These are phyloP conservation scores for Furcula furcula DNA, from an alignment of 2,888 invertebrate species.

Conservation along the genomic window DNA sequence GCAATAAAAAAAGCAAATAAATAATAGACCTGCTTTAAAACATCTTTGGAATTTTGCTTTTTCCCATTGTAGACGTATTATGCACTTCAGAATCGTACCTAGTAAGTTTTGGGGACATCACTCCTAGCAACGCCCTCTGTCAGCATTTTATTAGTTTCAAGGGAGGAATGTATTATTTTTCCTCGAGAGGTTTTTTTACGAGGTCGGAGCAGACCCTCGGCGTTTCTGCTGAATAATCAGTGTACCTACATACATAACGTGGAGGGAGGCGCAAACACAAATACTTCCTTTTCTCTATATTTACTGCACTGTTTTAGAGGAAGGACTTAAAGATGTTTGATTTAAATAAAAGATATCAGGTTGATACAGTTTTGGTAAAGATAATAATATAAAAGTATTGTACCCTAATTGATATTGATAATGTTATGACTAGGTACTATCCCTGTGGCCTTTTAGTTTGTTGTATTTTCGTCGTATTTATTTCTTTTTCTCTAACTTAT, in stretches of 20 bases:
- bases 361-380: too few relatives aligned
- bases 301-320: neutral
- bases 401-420: too few relatives aligned
- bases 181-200: slow-evolving; percentile 14
- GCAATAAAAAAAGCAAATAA: slow-evolving; percentile 11
- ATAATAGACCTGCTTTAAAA: slow-evolving; percentile 9
- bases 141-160: slow-evolving; percentile 21
- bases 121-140: slow-evolving; percentile 12
- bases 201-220: neutral
- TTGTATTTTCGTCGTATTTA: too few relatives aligned
- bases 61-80: slow-evolving; percentile 10
- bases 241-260: slow-evolving; percentile 3
- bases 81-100: slow-evolving; percentile 16
- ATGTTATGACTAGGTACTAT: too few relatives aligned
- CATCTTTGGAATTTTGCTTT: slow-evolving; percentile 22
- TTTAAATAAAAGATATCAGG: neutral
- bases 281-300: neutral
- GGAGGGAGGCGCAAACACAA: neutral
- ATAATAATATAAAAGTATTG: too few relatives aligned
- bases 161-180: slow-evolving; percentile 23
- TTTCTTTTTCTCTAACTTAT: too few relatives aligned
- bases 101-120: neutral
- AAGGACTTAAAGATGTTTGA: neutral
- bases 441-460: too few relatives aligned
- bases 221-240: slow-evolving; percentile 10